Conservation (phyloP, 2,797 vertebrate species). For the Botia kubotai region DNA sequence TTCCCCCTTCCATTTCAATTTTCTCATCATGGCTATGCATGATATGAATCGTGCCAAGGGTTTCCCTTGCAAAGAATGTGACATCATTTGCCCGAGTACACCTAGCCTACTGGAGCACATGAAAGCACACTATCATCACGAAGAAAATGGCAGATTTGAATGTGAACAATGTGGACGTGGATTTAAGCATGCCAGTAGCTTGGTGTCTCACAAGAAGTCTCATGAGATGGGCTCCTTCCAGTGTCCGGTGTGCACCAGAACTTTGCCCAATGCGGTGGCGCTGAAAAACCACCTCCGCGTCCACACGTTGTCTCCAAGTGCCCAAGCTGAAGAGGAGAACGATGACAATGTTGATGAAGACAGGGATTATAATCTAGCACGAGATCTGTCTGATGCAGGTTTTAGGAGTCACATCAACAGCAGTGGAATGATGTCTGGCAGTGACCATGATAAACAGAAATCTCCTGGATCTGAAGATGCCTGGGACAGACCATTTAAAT, state of each 20-base stretch:
- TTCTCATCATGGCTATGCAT: slow-evolving; percentile 84
- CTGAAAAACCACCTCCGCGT: slow-evolving; percentile 90
- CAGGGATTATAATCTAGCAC: slow-evolving; percentile 78
- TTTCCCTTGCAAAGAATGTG: slow-evolving; percentile 83
- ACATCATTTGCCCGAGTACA: slow-evolving; percentile 82
- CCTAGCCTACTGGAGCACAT: slow-evolving; percentile 83
- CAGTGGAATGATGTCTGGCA: slow-evolving; percentile 73
- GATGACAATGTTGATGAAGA: slow-evolving; percentile 77
- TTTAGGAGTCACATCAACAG: slow-evolving; percentile 79
- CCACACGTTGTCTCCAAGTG: slow-evolving; percentile 83
- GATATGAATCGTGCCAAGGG: slow-evolving; percentile 83
- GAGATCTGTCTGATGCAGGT: slow-evolving; percentile 79
- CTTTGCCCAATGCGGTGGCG: slow-evolving; percentile 86
- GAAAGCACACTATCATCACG: slow-evolving; percentile 83
- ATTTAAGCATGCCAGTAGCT: slow-evolving; percentile 88
- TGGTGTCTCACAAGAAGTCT: slow-evolving; percentile 88
- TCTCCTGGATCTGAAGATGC: slow-evolving; percentile 80
- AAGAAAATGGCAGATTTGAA: slow-evolving; percentile 80
- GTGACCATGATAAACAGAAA: slow-evolving; percentile 75
- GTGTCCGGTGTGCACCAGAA: slow-evolving; percentile 87
- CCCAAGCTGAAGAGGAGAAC: slow-evolving; percentile 79
- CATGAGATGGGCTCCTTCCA: slow-evolving; percentile 88
- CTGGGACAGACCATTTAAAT: slow-evolving; percentile 84
- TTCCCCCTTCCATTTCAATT: slow-evolving; percentile 65
- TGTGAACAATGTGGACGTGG: slow-evolving; percentile 88